phyloP scores from a whole-genome alignment of 1,140 invertebrate species.

The Ephestia elutella region DNA sequence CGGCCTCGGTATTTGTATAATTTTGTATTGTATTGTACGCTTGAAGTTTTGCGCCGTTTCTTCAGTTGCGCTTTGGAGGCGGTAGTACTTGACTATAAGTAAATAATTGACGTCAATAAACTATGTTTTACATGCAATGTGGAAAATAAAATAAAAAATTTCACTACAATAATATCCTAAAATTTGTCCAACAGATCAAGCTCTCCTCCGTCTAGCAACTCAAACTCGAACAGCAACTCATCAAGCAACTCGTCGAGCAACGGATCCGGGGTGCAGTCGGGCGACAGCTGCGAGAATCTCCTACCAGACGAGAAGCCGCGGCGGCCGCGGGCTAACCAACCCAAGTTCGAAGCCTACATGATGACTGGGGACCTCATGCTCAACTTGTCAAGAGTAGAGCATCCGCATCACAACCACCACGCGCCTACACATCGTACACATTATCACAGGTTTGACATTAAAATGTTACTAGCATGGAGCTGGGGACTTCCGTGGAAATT shows the following conservation, averaged over 20 bases:
- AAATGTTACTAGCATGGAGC: no score
- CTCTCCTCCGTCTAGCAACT: constrained; percentile 56
- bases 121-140: no score
- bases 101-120: no score
- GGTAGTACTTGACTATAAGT: no score
- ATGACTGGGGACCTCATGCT: constrained; percentile 98
- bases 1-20: no score
- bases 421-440: constrained; percentile 62
- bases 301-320: constrained; percentile 35
- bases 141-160: no score
- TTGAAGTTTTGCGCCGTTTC: no score
- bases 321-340: constrained; percentile 42
- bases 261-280: constrained; percentile 56
- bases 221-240: constrained; percentile 34
- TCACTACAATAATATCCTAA: background rate
- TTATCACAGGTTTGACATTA: constrained; percentile 48
- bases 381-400: constrained; percentile 86
- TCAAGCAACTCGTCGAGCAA: constrained; percentile 61
- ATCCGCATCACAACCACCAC: constrained; percentile 62
- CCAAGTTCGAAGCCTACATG: constrained; percentile 92
- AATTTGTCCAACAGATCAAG: constrained; percentile 28
- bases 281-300: constrained; percentile 61
- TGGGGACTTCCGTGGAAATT: no score
- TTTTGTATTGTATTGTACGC: no score
- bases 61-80: no score